Conservation (phyloP, 2,797 vertebrate species). For the Hydrophis major region DNA sequence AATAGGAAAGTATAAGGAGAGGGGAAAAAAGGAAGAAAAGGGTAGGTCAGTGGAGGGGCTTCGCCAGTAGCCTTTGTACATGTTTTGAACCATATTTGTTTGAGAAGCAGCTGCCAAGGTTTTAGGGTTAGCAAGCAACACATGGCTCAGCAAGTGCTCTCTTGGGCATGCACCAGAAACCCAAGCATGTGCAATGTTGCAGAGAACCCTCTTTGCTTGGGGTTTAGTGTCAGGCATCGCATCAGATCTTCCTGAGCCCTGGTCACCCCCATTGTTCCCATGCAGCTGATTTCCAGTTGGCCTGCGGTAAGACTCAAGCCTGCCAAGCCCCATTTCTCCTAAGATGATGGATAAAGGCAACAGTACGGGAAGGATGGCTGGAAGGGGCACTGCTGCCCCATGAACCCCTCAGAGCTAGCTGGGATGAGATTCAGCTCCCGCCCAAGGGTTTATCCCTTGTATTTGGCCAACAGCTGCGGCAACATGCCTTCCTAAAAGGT, state of each 20-base stretch:
- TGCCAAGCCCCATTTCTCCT: conserved; percentile 39
- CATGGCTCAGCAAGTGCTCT: neutral
- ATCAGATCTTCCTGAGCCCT: neutral
- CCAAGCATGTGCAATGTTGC: neutral
- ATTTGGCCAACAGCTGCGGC: neutral
- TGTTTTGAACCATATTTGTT: neutral
- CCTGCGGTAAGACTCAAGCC: neutral
- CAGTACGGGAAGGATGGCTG: conserved; percentile 21
- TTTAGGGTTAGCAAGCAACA: too few species aligned
- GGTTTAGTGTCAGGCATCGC: conserved; percentile 25
- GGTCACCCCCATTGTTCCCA: conserved; percentile 1
- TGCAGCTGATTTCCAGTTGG: conserved; percentile 33
- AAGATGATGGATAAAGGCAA: conserved; percentile 68
- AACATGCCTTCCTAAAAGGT: neutral
- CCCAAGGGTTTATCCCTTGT: neutral
- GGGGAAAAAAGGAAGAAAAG: too few species aligned
- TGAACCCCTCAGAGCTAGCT: conserved; percentile 45
- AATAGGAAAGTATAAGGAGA: too few species aligned
- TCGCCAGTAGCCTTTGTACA: neutral
- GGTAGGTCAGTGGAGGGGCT: too few species aligned
- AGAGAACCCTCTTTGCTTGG: neutral
- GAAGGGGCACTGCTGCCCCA: conserved; percentile 19
- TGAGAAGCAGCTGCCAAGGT: neutral
- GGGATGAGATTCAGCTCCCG: conserved; percentile 55
- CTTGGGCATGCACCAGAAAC: neutral